Base-by-base conservation (phyloP, 2,113 vertebrate species). In the Girardinichthys multiradiatus region DNA sequence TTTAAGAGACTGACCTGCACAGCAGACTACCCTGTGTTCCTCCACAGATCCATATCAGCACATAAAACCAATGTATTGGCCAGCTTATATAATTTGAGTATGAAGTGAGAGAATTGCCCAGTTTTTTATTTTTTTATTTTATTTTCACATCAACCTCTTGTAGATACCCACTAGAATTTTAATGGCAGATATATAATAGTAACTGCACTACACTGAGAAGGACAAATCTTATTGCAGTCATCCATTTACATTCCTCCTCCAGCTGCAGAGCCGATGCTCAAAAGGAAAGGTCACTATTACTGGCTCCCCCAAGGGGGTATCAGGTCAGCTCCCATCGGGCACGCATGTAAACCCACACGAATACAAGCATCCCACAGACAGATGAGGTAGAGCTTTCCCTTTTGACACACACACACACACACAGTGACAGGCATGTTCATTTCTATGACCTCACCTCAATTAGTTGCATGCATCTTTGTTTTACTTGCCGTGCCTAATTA, bases 61-160 rank as follows among this genome's bases (percentile, higher is more conserved):
- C 73, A 84, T 83, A 4, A 63, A 88, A 90, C 87, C 86, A 75
- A 81, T 86, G 64, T 60, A 39, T 28, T 29, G 59, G 68, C 80
- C 73, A 86, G 89, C 81, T 88, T 84, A 85, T 90, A 89, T 86
- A 74, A 90, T 84, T 72, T 79, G 84, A 90, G 79, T 64, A 77
- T 80, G 58, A 69, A 79, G 37, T 75, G 58, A 83, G 70, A 31
- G 65, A 64, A 51, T 76, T 79, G 81, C 86, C 42, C 28, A 83
- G 80, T 68, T 71, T 71, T 35, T 80, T 68, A 66, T 14, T 82
- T 80, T 42, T 65, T 66, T 72, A 61, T 37, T 79, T 63, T 69
- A 71, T 89, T 83, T 87, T 76, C 42, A 28, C 63, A 54, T 66
- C 80, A 85, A 87, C 84, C 85, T 87, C 83, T 80, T 69, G 65